phyloP scores from a whole-genome alignment of 2,797 vertebrate genomes.

The Intellagama lesueurii region DNA sequence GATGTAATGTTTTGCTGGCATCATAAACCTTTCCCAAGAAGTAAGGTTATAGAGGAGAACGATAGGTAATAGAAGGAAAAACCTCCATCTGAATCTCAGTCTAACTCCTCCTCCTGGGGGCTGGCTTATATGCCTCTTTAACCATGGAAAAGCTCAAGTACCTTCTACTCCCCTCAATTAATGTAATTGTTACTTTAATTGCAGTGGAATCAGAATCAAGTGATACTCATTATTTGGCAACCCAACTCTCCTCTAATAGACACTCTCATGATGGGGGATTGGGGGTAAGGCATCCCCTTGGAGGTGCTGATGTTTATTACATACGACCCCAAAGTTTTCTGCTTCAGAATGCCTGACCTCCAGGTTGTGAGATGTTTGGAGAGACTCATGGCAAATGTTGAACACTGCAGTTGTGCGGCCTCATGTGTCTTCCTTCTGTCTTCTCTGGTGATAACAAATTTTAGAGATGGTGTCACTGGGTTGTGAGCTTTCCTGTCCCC shows the following conservation, averaged over 20 bases:
- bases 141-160: not conserved
- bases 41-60: not conserved
- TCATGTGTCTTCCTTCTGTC: not conserved
- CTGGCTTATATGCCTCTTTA: not conserved
- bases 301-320: not conserved
- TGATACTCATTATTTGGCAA: conserved; percentile 9
- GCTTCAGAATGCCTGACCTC: not conserved
- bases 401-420: not conserved
- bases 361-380: not conserved
- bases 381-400: not conserved
- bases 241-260: not conserved
- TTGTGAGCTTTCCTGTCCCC: not conserved
- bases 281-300: not conserved
- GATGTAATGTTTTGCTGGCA: not conserved
- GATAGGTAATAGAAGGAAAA: not conserved
- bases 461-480: not conserved
- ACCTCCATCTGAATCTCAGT: not conserved
- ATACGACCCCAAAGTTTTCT: not conserved
- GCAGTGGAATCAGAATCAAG: not conserved
- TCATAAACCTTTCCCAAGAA: conserved; percentile 4
- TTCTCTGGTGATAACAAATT: not conserved
- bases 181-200: not conserved
- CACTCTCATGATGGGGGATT: not conserved
- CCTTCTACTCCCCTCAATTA: not conserved
- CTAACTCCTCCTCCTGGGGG: not conserved